Base-by-base conservation (phyloP, 2,797 vertebrate genomes). In the Taenioides sp. region DNA sequence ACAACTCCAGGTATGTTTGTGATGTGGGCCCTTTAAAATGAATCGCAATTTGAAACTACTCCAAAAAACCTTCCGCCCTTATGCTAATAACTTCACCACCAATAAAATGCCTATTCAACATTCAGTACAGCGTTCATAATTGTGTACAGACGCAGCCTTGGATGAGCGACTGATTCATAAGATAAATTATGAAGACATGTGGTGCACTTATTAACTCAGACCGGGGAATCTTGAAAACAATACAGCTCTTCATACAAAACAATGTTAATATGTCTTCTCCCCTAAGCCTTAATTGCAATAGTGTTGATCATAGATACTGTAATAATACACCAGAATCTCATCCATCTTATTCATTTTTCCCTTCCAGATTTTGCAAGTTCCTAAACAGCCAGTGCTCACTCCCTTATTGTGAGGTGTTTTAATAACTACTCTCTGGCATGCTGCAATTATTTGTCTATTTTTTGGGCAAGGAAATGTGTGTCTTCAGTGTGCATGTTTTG, bases 141-240 rank as follows among this genome's bases (percentile, higher is more conserved):
- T 2, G 23, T 25, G 25, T 31, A 60, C 58, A 28, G 18, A 17
- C 6, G 3, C 17, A 34, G 16, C 28, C 10, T 34, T 37, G 18
- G 28, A 62, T 37, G 31, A 34, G 60, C 20, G 5, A 62, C 31
- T 34, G 28, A 34, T 62, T 37, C 28, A 20, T 9, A 17, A 60
- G 25, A 60, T 60, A 28, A 31, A 28, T 18, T 18, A 60, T 62
- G 18, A 37, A 62, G 60, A 62, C 60, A 28, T 27, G 60, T 62
- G 28, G 31, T 37, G 20, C 18, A n/a, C 60, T 60, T 31, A 60
- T 60, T 60, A 60, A 60, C 25, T 34, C 60, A 37, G 31, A 60
- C 27, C 5, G 28, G 28, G 20, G 31, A 61, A n/a, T 7, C 27
- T 62, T 34, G 28, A 34, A 62, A 59, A 59, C 57, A 59, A 28